Percentiles rank a stretch among this genome's conserved stretches.
Evolutionary conservation across 2,888 invertebrate genomes (phyloP).

Genomic region (Andrena haemorrhoa): DNA sequence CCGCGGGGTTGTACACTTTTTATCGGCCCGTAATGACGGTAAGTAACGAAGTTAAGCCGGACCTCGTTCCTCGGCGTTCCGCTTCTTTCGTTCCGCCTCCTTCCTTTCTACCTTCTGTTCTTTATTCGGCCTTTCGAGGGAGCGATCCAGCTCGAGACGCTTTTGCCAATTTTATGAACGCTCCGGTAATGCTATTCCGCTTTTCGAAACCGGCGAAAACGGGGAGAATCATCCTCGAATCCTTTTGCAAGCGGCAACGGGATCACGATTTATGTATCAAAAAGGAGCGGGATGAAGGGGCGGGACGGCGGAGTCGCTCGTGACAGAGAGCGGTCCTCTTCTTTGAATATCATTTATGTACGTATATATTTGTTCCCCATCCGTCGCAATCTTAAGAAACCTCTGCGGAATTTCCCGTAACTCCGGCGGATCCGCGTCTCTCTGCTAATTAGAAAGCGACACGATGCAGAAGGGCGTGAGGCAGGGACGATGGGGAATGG

Average conservation of each 20-base stretch:
- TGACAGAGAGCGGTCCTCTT: neutral
- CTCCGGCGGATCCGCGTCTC: conserved; percentile 58
- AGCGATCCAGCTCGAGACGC: conserved; percentile 12
- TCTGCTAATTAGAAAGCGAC: conserved; percentile 69
- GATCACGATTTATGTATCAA: conserved; percentile 58
- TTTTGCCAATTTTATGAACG: conserved; percentile 56
- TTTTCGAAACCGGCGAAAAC: neutral
- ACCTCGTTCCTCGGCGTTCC: conserved; percentile 39
- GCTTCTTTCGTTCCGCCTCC: neutral
- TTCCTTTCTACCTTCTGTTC: neutral
- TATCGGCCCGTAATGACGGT: conserved; percentile 69
- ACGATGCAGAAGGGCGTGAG: conserved; percentile 39
- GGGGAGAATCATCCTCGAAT: neutral
- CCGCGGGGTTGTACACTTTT: conserved; percentile 72
- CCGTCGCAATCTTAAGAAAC: conserved; percentile 48
- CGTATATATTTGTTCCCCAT: conserved; percentile 15
- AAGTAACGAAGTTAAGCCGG: conserved; percentile 73
- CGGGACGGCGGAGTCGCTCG: neutral
- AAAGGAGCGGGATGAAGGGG: neutral
- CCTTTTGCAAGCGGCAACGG: conserved; percentile 1
- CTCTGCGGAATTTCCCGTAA: conserved; percentile 57
- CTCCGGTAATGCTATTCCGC: conserved; percentile 34
- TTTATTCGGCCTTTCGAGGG: conserved; percentile 1
- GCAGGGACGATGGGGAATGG: conserved; percentile 28
- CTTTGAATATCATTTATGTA: conserved; percentile 29